A percentile compares a stretch with the other conserved stretches of the same genome.
phyloP scores from a whole-genome alignment of 2,113 vertebrate genomes.

The Pao palembangensis region DNA sequence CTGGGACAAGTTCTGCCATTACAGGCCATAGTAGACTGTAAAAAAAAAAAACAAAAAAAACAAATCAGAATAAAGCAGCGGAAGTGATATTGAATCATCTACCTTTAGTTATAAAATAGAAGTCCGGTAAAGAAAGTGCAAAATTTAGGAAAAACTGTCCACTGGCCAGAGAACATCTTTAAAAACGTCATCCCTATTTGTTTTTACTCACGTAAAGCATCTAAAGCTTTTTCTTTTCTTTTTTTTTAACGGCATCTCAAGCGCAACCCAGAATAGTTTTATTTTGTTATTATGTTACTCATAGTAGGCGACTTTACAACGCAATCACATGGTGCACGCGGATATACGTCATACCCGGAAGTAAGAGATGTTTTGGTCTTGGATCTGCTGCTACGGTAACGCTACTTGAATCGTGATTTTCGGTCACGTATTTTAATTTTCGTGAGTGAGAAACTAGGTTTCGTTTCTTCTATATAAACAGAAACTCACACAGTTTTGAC shows the following conservation, averaged over 20 bases:
- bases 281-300: background rate
- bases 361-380: background rate
- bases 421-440: background rate
- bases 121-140: too few relatives aligned
- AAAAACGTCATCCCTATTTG: too few relatives aligned
- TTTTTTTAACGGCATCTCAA: too few relatives aligned
- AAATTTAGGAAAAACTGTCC: too few relatives aligned
- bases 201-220: background rate
- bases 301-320: slow-evolving; percentile 25
- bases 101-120: slow-evolving; percentile 17
- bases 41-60: too few relatives aligned
- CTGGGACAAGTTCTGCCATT: background rate
- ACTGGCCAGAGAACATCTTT: too few relatives aligned
- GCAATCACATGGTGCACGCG: slow-evolving; percentile 19
- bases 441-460: too few relatives aligned
- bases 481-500: too few relatives aligned
- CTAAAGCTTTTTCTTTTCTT: background rate
- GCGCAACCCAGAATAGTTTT: background rate
- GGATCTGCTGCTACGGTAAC: background rate
- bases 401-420: too few relatives aligned
- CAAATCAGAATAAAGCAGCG: slow-evolving; percentile 12
- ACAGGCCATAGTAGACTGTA: too few relatives aligned
- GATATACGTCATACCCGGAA: slow-evolving; percentile 26
- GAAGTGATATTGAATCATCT: slow-evolving; percentile 39
- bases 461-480: too few relatives aligned